Conservation (phyloP, 2,888 invertebrate genomes). For the Lagria hirta region DNA sequence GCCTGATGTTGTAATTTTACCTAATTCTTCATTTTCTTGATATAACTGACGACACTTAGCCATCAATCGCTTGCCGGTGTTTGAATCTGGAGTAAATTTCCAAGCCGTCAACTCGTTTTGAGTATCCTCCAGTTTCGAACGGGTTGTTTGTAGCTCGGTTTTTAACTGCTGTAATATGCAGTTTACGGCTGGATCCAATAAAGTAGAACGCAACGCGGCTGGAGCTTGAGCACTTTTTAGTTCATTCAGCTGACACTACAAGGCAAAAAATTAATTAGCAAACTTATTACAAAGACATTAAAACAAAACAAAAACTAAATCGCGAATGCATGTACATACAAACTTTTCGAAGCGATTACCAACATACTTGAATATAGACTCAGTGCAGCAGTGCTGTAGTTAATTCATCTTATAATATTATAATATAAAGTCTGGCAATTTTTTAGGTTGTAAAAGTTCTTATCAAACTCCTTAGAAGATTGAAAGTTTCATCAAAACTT, state of each 20-base stretch:
- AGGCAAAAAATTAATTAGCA: no score
- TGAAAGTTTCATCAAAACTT: no score
- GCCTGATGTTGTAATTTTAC: conserved; percentile 93
- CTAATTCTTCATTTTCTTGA: conserved; percentile 97
- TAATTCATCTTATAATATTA: no score
- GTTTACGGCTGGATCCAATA: conserved; percentile 95
- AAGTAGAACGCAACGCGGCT: conserved; percentile 74
- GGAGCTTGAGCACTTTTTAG: conserved; percentile 88
- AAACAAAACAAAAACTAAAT: no score
- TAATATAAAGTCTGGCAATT: no score
- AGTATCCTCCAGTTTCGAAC: conserved; percentile 91
- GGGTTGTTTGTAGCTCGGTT: conserved; percentile 85
- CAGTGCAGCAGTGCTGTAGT: no score
- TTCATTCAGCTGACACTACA: conserved; percentile 89
- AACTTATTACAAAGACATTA: no score
- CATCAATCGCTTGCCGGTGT: conserved; percentile 97
- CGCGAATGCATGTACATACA: no score
- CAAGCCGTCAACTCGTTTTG: conserved; percentile 97
- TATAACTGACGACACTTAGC: conserved; percentile 92
- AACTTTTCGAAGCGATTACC: no score
- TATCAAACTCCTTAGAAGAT: no score
- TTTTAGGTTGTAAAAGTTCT: no score
- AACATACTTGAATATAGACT: no score
- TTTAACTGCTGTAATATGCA: conserved; percentile 87
- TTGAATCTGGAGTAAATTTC: conserved; percentile 99